These are phyloP conservation scores for Hydroisotoma schaefferi DNA, from an alignment of 2,888 invertebrate species.

Conservation along the genomic window DNA sequence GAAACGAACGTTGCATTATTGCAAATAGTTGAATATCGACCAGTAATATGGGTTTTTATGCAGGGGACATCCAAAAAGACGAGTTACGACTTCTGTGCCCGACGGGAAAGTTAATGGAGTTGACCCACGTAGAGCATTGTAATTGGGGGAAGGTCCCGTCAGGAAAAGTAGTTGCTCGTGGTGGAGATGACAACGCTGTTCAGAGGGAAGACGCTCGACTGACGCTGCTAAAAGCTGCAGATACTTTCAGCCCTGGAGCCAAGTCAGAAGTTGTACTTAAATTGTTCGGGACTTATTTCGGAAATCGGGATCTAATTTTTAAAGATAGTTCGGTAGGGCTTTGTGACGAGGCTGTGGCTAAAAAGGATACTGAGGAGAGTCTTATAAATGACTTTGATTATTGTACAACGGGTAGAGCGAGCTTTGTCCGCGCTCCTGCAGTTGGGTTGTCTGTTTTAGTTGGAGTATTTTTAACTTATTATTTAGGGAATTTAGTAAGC, in stretches of 20 bases:
- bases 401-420: conserved; percentile 30
- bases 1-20: no score
- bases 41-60: no score
- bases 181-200: conserved; percentile 21
- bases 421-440: not conserved
- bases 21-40: no score
- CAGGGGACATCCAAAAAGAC: no score
- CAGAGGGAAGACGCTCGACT: conserved; percentile 31
- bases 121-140: conserved; percentile 56
- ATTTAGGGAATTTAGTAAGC: no score
- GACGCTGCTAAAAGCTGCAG: conserved; percentile 32
- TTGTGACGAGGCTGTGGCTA: conserved; percentile 19
- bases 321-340: conserved; percentile 30
- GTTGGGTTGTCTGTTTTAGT: no score
- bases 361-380: conserved; percentile 4
- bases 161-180: conserved; percentile 52
- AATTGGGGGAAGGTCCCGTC: conserved; percentile 64
- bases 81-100: conserved; percentile 65
- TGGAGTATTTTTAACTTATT: no score
- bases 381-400: conserved; percentile 37
- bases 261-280: conserved; percentile 23
- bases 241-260: conserved; percentile 23
- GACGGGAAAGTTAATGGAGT: conserved; percentile 60
- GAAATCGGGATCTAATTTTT: conserved; percentile 29
- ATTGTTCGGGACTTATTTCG: conserved; percentile 38